Evolutionary conservation across 2,113 vertebrate genomes (phyloP), one percentile per base, ranked within the genome.

Genomic region (Ochotona curzoniae): DNA sequence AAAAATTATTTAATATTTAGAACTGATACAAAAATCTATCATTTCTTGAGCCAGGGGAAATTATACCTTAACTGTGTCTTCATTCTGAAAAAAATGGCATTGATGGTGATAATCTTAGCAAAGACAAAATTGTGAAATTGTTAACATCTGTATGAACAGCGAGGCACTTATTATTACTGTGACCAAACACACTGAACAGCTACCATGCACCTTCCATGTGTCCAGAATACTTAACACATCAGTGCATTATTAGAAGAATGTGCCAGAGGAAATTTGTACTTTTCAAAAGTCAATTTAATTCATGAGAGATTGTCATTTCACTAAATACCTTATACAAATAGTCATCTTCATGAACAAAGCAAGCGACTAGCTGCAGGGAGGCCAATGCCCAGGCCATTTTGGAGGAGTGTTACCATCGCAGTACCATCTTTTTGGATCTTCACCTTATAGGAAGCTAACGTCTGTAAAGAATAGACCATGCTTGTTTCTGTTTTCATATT

Each of bases 201-300:
- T 17, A 57, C 54, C 23, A 0, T 13, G 7, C 8, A 35, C 30
- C 57, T 60, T 70, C 32, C 23, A 8, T 38, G 21, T 32, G 73
- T 88, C 57, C 38, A 8, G n/a, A 74, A 83, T 83, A 54, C 47
- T 74, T 69, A 44, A 44, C n/a, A 63, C 23, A 30, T 44, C 47
- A 61, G 51, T 28, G 30, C 21, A 81, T 85, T 76, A n/a, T 25
- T 64, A 44, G 25, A 35, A 76, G 32, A 83, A 81, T 66, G 78
- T 54, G 64, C 83, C 78, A 83, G 54, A 92, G 74, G 70, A 44
- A 89, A 86, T 88, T 81, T 82, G 57, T 84, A 23, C 44, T 93
- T 74, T 83, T 35, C n/a, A 57, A 49, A 87, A 90, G 83, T 89
- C 69, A 93, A 54, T 11, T 87, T 28, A 89, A 21, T 38, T 89